Conservation (phyloP, 2,113 vertebrate species). For the Chauna torquata region DNA sequence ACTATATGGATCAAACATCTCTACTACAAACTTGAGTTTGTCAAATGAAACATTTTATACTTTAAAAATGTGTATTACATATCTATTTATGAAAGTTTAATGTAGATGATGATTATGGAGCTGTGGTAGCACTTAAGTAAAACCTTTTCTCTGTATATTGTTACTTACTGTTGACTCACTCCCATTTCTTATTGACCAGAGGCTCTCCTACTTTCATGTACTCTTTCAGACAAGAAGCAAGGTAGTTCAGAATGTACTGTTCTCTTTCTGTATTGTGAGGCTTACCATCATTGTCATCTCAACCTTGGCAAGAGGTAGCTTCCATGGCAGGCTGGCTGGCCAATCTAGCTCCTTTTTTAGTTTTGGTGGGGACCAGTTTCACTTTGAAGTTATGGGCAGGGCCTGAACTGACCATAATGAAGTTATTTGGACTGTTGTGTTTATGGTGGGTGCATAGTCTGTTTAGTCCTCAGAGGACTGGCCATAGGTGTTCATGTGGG, state of each 20-base stretch:
- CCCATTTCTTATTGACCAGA: fast-evolving
- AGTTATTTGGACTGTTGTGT: background rate
- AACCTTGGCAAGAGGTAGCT: background rate
- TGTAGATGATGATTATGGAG: background rate
- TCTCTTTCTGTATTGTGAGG: background rate
- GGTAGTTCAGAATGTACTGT: background rate
- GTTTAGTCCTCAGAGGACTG: background rate
- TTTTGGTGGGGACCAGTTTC: background rate
- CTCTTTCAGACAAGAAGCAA: background rate
- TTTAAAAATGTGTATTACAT: background rate
- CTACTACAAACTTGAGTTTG: background rate
- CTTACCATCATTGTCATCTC: background rate
- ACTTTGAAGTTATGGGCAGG: background rate
- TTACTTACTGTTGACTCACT: fast-evolving
- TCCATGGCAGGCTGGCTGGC: background rate
- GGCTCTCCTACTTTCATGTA: background rate
- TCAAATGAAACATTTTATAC: background rate
- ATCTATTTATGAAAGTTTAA: background rate
- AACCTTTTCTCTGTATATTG: background rate
- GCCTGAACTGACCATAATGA: background rate
- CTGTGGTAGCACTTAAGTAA: fast-evolving
- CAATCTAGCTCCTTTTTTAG: background rate
- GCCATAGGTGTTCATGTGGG: fast-evolving
- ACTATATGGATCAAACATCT: background rate
- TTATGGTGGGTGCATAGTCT: background rate